These are phyloP conservation scores for Drosophila nr. medialis DNA, from an alignment of 2,888 invertebrate species.

Conservation along the genomic window DNA sequence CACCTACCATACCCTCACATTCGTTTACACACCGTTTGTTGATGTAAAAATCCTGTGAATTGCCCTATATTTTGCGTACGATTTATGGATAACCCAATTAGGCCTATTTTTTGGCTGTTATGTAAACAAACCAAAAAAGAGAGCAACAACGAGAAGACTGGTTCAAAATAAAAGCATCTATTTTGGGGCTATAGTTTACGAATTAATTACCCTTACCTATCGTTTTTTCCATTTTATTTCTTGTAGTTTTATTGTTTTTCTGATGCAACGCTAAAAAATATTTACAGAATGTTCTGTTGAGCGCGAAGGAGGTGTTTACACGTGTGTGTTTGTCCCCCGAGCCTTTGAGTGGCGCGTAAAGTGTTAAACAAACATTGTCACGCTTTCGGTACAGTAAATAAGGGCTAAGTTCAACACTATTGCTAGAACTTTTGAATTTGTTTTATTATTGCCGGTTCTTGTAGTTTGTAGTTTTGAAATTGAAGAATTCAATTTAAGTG, in stretches of 20 bases:
- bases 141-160: constrained; percentile 17
- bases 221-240: constrained; percentile 1
- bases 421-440: constrained; percentile 17
- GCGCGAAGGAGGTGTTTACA: background rate
- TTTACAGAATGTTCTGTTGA: constrained; percentile 15
- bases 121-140: constrained; percentile 43
- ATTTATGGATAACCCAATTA: constrained; percentile 73
- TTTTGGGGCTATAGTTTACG: constrained; percentile 36
- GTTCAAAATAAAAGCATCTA: constrained; percentile 23
- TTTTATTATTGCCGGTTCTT: constrained; percentile 10
- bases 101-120: constrained; percentile 50
- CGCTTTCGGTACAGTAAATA: constrained; percentile 43
- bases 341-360: constrained; percentile 52
- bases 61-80: constrained; percentile 56
- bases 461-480: background rate
- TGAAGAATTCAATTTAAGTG: background rate
- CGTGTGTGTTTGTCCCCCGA: constrained; percentile 25
- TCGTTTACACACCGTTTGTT: constrained; percentile 10
- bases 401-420: constrained; percentile 41
- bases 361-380: constrained; percentile 46
- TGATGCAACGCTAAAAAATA: constrained; percentile 22
- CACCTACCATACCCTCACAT: constrained; percentile 9
- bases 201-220: constrained; percentile 52
- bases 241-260: constrained; percentile 16
- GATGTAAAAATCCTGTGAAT: constrained; percentile 54